Base-by-base conservation (phyloP, 1,140 invertebrate genomes). In the Lordiphosa collinella region DNA sequence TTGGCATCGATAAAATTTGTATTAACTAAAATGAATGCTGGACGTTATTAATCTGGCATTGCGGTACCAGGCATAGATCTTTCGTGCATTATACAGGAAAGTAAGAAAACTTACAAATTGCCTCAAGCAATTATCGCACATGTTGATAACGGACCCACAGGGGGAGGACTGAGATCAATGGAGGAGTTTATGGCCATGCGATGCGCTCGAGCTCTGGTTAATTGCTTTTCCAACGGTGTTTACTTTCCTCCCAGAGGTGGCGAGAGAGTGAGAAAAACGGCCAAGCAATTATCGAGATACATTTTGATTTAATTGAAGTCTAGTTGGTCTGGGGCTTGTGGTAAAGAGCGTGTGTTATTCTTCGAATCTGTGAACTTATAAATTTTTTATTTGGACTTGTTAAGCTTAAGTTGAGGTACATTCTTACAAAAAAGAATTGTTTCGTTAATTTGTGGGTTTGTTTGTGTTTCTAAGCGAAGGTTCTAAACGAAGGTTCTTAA, bases 1-100 rank as follows among this genome's bases (percentile, higher is more conserved):
- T 16, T 35, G 46, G 13, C 36, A 57, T 69, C 64, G 75, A 69
- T 44, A 67, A 71, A 69, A 84, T 65, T 64, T 63, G 76, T 53
- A 71, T 82, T 82, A 67, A 79, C 43, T 55, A 35, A 55, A 79
- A 68, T 63, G 71, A 82, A 82, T 82, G 76, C 71, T 58, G 43
- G 38, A 41, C 57, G 72, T 68, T 73, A 80, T 60, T 79, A 71
- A 73, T 79, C 53, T 61, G 61, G 49, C 29, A 50, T 58, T 65
- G 75, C 73, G 43, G 60, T 52, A 46, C 35, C 29, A 29, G 60
- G 70, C 75, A 80, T 82, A 80, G 75, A 80, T 80, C 75, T 70
- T 59, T 48, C 66, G 58, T 35, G 58, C 74, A 64, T 74, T 69
- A 78, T 80, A 56, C 18, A 18, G 2, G 18, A 18, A 18, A 18